Conservation (phyloP, 2,888 invertebrate genomes). For the Dynastes tityus region DNA sequence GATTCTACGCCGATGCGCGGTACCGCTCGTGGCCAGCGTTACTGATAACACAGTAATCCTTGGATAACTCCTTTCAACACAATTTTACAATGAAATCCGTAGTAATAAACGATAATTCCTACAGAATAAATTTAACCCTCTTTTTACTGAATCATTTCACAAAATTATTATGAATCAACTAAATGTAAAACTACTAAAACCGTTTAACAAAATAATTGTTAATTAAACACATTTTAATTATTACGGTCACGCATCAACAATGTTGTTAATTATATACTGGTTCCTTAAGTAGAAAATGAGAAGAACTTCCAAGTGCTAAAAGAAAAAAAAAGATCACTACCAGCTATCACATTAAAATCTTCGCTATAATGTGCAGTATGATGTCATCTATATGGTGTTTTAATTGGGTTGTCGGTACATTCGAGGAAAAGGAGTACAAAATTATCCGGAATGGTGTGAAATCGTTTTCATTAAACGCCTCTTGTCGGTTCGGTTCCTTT, state of each 20-base stretch:
- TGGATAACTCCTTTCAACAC: no score
- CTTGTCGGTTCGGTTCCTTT: not conserved
- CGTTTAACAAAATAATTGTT: slow-evolving; percentile 27
- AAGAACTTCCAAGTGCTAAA: not conserved
- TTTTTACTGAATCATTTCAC: no score
- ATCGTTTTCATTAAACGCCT: slow-evolving; percentile 6
- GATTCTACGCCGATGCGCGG: no score
- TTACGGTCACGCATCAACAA: slow-evolving; percentile 7
- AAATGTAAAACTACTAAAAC: slow-evolving; percentile 27
- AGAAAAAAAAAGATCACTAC: slow-evolving; percentile 14
- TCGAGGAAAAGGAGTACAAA: not conserved
- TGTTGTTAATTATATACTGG: not conserved
- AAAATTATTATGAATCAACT: slow-evolving; percentile 1
- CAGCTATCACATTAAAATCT: slow-evolving; percentile 27
- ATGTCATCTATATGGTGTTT: slow-evolving; percentile 27
- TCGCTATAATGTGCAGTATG: slow-evolving; percentile 19
- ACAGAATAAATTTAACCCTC: no score
- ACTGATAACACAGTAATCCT: no score
- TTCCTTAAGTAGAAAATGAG: not conserved
- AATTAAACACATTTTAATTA: slow-evolving; percentile 28
- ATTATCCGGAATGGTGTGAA: slow-evolving; percentile 5
- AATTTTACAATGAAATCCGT: no score
- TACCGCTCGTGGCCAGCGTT: no score
- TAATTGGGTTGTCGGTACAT: slow-evolving; percentile 24
- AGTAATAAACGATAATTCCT: no score